Conservation (phyloP, 2,888 invertebrate genomes). For the Hoplodrina blanda region DNA sequence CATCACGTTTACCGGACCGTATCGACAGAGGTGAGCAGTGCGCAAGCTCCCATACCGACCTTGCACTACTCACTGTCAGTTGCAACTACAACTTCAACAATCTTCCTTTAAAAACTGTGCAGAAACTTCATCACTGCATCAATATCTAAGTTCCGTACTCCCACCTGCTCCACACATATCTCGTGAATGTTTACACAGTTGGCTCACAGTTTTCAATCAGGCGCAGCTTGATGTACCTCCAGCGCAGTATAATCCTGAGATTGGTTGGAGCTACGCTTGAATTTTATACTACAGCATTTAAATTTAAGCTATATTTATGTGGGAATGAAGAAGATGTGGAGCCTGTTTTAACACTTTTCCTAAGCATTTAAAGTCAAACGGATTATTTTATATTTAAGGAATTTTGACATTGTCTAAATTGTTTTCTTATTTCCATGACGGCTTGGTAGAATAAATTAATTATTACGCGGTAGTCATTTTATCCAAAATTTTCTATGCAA, state of each 20-base stretch:
- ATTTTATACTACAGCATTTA: slow-evolving; percentile 30
- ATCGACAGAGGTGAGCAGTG: neutral
- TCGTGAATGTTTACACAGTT: slow-evolving; percentile 45
- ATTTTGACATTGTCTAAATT: no score
- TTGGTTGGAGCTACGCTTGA: slow-evolving; percentile 39
- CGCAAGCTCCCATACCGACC: neutral
- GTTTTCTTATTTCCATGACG: no score
- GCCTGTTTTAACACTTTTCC: neutral
- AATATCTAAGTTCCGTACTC: neutral
- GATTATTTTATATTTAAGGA: no score
- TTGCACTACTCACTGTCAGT: neutral
- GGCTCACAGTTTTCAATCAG: slow-evolving; percentile 54
- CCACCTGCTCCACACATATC: neutral
- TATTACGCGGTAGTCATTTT: no score
- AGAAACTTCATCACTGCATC: slow-evolving; percentile 18
- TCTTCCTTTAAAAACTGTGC: neutral
- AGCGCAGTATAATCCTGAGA: slow-evolving; percentile 53
- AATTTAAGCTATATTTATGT: slow-evolving; percentile 8
- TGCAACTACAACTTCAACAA: neutral
- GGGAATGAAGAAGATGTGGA: neutral
- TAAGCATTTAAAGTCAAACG: no score
- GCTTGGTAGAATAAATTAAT: no score
- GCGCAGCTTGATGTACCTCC: slow-evolving; percentile 3
- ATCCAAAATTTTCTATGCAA: neutral
- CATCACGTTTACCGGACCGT: neutral